phyloP scores from a whole-genome alignment of 2,797 vertebrate species.

The Psittacula derbiana region DNA sequence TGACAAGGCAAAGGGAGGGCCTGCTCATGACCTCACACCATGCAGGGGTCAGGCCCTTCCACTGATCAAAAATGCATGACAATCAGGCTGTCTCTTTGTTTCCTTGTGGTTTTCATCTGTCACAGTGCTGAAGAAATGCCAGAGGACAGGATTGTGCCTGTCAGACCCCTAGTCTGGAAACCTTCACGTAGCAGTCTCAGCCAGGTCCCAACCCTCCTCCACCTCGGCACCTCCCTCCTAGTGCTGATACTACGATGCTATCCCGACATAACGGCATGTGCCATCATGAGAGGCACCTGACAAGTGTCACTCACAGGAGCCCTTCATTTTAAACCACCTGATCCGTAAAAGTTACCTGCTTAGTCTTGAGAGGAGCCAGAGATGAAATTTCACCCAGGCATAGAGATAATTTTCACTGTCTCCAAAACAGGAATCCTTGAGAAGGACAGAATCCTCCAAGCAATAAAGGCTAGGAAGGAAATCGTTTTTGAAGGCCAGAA shows the following conservation, averaged over 20 bases:
- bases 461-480: conserved; percentile 66
- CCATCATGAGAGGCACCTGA: neutral
- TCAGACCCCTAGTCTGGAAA: neutral
- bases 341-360: neutral
- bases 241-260: fast-evolving
- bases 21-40: neutral
- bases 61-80: conserved; percentile 19
- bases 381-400: conserved; percentile 18
- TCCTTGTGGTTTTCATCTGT: neutral
- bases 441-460: conserved; percentile 56
- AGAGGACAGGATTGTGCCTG: neutral
- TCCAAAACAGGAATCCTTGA: conserved; percentile 41
- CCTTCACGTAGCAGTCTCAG: neutral
- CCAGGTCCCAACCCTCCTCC: neutral
- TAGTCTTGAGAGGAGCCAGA: neutral
- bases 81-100: neutral
- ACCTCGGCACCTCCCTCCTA: neutral
- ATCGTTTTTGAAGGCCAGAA: conserved; percentile 57
- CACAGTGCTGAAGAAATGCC: neutral
- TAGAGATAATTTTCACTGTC: conserved; percentile 20
- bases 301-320: neutral
- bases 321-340: neutral
- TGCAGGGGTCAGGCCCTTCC: neutral
- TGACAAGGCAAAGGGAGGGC: neutral
- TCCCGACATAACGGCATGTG: fast-evolving